Evolutionary conservation across 2,888 invertebrate genomes (phyloP).

Genomic region (Parthenolecanium corni): DNA sequence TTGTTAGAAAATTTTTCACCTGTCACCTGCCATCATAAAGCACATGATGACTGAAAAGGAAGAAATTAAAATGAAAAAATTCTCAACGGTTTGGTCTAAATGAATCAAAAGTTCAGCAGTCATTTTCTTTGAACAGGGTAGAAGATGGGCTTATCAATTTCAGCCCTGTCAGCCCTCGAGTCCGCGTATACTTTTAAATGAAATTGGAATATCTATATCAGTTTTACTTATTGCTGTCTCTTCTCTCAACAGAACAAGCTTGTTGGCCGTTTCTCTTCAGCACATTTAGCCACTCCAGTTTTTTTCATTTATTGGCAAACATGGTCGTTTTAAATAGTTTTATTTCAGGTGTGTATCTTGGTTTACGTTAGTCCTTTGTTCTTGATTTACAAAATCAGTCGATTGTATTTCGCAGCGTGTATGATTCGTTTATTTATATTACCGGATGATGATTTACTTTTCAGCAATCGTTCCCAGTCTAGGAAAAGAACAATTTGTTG

Average conservation of each 20-base stretch:
- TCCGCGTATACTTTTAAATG: no score
- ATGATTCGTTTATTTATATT: neutral
- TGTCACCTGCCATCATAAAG: no score
- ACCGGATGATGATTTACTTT: slow-evolving; percentile 35
- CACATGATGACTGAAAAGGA: no score
- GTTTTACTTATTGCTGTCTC: no score
- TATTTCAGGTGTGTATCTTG: slow-evolving; percentile 4
- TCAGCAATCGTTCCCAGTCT: slow-evolving; percentile 57
- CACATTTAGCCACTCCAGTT: slow-evolving; percentile 12
- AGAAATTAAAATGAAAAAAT: no score
- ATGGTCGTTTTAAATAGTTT: slow-evolving; percentile 23
- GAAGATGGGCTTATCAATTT: no score
- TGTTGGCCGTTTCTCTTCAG: slow-evolving; percentile 16
- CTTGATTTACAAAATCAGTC: neutral
- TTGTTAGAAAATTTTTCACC: neutral
- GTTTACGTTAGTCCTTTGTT: neutral
- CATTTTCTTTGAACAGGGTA: no score
- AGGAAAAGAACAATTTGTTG: slow-evolving; percentile 85
- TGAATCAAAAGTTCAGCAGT: no score
- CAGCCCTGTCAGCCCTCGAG: no score
- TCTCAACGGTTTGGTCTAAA: no score
- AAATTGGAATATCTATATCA: no score
- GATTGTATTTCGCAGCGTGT: neutral
- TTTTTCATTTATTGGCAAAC: slow-evolving; percentile 7
- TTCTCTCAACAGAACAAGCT: slow-evolving; percentile 1